A percentile compares a stretch with the other conserved stretches of the same genome.
Conservation (phyloP, 2,888 invertebrate species). For the Melolontha melolontha region DNA sequence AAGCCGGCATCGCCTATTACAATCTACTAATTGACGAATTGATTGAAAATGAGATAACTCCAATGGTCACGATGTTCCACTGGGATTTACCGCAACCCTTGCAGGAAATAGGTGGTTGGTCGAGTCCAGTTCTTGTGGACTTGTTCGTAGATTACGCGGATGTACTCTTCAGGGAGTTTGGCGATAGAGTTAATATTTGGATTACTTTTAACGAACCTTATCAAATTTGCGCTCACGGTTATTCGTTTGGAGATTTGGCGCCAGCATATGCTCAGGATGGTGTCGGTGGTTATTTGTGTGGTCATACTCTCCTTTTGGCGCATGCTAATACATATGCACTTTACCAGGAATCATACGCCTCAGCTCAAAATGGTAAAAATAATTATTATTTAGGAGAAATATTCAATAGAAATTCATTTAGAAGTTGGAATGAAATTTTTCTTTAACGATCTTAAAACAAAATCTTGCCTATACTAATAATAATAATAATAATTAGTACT, state of each 20-base stretch:
- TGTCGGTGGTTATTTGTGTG: slow-evolving; percentile 72
- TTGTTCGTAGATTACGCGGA: slow-evolving; percentile 73
- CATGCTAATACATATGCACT: slow-evolving; percentile 74
- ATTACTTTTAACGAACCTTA: slow-evolving; percentile 49
- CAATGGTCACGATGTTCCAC: slow-evolving; percentile 73
- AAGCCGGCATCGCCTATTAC: slow-evolving; percentile 74
- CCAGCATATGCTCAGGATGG: slow-evolving; percentile 68
- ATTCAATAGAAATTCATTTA: too few relatives aligned
- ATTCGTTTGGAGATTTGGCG: slow-evolving; percentile 59
- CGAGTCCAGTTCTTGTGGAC: slow-evolving; percentile 71
- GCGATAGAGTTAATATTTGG: slow-evolving; percentile 58
- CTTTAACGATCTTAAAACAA: too few relatives aligned
- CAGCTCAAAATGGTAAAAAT: slow-evolving; percentile 54
- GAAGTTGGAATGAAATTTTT: too few relatives aligned
- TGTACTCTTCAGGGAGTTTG: slow-evolving; percentile 66
- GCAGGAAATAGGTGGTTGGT: slow-evolving; percentile 74
- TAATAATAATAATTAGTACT: too few relatives aligned
- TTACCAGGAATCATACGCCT: slow-evolving; percentile 68
- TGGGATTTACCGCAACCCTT: slow-evolving; percentile 74
- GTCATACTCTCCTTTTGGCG: slow-evolving; percentile 73
- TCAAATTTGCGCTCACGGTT: slow-evolving; percentile 44
- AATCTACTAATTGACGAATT: slow-evolving; percentile 72
- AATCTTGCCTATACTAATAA: too few relatives aligned
- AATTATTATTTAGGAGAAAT: too few relatives aligned
- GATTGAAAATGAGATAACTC: slow-evolving; percentile 67